phyloP scores from a whole-genome alignment of 2,113 vertebrate genomes.

The Pterocles gutturalis region DNA sequence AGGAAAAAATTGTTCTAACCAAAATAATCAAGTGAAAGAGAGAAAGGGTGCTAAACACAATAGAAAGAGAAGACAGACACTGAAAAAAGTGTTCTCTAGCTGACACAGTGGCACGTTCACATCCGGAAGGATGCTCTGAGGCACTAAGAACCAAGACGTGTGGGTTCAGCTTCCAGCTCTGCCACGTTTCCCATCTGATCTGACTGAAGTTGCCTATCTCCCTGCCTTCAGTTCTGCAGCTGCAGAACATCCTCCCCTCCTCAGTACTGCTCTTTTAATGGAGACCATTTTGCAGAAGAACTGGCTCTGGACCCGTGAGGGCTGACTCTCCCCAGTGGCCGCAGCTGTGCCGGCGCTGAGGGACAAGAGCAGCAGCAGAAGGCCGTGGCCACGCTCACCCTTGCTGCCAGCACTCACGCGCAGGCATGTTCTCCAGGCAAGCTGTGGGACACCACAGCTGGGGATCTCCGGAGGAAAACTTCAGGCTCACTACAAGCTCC shows the following conservation, averaged over 20 bases:
- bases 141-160: neutral
- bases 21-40: neutral
- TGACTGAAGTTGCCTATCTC: neutral
- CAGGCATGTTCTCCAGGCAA: neutral
- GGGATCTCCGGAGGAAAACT: neutral
- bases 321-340: neutral
- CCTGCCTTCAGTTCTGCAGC: neutral
- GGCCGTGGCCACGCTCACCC: neutral
- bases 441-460: neutral
- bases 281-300: neutral
- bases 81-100: neutral
- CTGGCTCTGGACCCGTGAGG: neutral
- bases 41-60: neutral
- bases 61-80: neutral
- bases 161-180: neutral
- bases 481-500: neutral
- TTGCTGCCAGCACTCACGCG: accelerated
- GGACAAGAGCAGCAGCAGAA: neutral
- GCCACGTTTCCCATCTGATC: neutral
- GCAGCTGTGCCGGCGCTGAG: accelerated
- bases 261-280: neutral
- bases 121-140: neutral
- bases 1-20: neutral
- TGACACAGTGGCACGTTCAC: neutral
- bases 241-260: neutral